A percentile compares a stretch with the other conserved stretches of the same genome.
These are phyloP conservation scores for Malurus alboscapulatus DNA, from an alignment of 2,113 vertebrate genomes.

Conservation along the genomic window DNA sequence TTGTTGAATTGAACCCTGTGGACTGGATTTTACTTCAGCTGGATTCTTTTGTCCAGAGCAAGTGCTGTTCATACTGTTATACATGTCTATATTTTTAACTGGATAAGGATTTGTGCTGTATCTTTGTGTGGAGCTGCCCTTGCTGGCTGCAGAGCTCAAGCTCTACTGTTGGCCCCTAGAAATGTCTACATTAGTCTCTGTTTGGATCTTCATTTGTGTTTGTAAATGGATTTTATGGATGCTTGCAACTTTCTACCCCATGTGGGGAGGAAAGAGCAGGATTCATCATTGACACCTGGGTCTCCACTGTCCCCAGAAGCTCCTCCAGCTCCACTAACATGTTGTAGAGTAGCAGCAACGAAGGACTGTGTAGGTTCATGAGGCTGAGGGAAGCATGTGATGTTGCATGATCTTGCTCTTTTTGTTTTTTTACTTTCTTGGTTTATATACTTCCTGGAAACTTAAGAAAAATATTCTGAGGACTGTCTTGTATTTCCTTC, in stretches of 20 bases:
- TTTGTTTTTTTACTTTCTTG: neutral
- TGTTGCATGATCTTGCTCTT: neutral
- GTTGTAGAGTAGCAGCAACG: neutral
- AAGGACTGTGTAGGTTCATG: neutral
- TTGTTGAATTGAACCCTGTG: neutral
- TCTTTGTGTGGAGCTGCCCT: neutral
- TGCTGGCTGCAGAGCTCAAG: neutral
- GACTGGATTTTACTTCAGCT: neutral
- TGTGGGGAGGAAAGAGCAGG: neutral
- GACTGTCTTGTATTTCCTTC: neutral
- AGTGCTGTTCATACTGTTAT: neutral
- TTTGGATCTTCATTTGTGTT: neutral
- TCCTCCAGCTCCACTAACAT: neutral
- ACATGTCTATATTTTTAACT: neutral
- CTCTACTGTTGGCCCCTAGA: neutral
- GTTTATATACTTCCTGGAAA: neutral
- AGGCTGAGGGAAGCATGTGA: fast-evolving
- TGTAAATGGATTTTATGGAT: neutral
- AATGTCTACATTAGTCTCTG: neutral
- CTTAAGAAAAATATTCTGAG: neutral
- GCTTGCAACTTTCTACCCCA: neutral
- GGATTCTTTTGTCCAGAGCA: neutral
- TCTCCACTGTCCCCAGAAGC: neutral
- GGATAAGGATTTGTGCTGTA: neutral
- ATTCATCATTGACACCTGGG: neutral